These are phyloP conservation scores for Mamestra configurata DNA, from an alignment of 1,140 invertebrate species.

Conservation along the genomic window DNA sequence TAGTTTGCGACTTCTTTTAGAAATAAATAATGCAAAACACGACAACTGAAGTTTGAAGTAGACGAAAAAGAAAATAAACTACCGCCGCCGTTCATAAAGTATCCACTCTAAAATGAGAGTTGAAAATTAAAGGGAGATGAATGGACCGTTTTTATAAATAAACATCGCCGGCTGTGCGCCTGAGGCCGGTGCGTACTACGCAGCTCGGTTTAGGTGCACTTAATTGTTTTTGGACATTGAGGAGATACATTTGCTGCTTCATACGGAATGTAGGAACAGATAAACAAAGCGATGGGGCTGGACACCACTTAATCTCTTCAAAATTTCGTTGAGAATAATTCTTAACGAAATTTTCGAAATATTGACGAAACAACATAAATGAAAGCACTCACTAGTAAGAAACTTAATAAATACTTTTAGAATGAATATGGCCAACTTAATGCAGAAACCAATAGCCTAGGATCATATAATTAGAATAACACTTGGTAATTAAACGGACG, in stretches of 20 bases:
- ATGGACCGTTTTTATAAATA: conserved; percentile 75
- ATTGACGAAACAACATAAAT: background rate
- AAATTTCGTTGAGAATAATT: background rate
- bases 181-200: conserved; percentile 64
- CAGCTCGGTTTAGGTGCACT: conserved; percentile 57
- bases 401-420: too few relatives aligned
- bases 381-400: background rate
- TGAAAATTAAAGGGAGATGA: conserved; percentile 71
- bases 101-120: conserved; percentile 56
- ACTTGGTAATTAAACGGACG: background rate
- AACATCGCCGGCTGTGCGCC: conserved; percentile 62
- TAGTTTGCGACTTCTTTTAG: too few relatives aligned
- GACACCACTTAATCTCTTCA: background rate
- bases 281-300: conserved; percentile 10
- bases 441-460: background rate
- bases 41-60: background rate
- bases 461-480: background rate
- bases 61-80: background rate
- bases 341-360: background rate
- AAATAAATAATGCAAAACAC: background rate
- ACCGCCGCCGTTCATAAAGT: conserved; percentile 8
- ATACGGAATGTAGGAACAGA: conserved; percentile 48
- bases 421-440: too few relatives aligned
- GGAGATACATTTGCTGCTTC: conserved; percentile 55
- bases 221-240: conserved; percentile 65